Evolutionary conservation across 1,140 invertebrate genomes (phyloP).

Genomic region (Pogonognathellus flavescens): DNA sequence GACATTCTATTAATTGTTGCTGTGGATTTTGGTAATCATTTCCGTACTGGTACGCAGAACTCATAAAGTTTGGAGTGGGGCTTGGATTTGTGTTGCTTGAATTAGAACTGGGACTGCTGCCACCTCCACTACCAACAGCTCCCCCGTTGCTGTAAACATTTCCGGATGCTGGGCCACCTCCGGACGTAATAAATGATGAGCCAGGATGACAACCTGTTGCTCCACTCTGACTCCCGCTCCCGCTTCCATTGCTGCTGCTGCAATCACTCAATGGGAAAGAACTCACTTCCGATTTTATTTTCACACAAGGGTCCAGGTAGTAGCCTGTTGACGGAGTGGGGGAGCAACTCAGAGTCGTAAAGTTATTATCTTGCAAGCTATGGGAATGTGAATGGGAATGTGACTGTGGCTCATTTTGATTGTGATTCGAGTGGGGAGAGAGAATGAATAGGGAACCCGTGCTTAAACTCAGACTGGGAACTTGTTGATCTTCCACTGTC

Average conservation of each 20-base stretch:
- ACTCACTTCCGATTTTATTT: slow-evolving; percentile 62
- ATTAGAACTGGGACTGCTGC: slow-evolving; percentile 24
- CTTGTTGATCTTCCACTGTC: slow-evolving; percentile 58
- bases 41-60: slow-evolving; percentile 49
- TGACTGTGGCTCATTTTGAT: background rate
- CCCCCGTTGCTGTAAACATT: background rate
- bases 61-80: slow-evolving; percentile 18
- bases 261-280: slow-evolving; percentile 55
- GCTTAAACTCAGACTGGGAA: slow-evolving; percentile 50
- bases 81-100: slow-evolving; percentile 5
- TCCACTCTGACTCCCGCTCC: slow-evolving; percentile 39
- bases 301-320: slow-evolving; percentile 51
- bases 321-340: slow-evolving; percentile 20
- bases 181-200: slow-evolving; percentile 50
- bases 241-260: slow-evolving; percentile 47
- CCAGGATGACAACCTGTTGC: slow-evolving; percentile 53
- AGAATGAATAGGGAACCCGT: slow-evolving; percentile 53
- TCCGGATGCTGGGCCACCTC: slow-evolving; percentile 28
- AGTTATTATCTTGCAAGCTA: slow-evolving; percentile 23
- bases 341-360: slow-evolving; percentile 20
- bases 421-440: slow-evolving; percentile 25
- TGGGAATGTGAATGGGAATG: slow-evolving; percentile 4
- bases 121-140: too few relatives aligned
- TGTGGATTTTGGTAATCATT: slow-evolving; percentile 62
- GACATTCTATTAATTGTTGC: slow-evolving; percentile 33